A percentile compares a stretch with the other conserved stretches of the same genome.
Evolutionary conservation across 2,113 vertebrate genomes (phyloP).

Genomic region (Mastomys natalensis): DNA sequence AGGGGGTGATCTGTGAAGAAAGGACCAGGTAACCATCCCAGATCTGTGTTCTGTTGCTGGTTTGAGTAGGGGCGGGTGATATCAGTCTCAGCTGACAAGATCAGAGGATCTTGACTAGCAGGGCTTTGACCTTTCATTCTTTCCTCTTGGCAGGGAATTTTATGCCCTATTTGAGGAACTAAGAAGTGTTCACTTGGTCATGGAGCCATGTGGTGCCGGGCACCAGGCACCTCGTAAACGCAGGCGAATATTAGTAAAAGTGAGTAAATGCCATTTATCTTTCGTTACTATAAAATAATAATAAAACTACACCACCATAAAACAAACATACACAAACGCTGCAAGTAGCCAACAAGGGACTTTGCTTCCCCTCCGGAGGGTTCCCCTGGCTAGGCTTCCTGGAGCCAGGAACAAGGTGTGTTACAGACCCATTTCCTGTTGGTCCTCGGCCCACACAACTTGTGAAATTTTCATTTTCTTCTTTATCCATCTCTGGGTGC

Average conservation of each 20-base stretch:
- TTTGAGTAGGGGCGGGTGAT: accelerated
- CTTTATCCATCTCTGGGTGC: not conserved
- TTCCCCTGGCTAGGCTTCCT: not conserved
- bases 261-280: too few species aligned
- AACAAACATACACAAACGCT: not conserved
- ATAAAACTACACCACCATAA: too few species aligned
- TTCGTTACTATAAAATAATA: not conserved
- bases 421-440: not conserved
- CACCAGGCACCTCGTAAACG: not conserved
- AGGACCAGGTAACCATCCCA: not conserved
- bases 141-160: not conserved
- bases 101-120: not conserved
- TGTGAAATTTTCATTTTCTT: not conserved
- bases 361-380: not conserved
- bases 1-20: too few species aligned
- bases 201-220: not conserved
- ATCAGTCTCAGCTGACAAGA: not conserved
- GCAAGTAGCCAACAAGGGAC: not conserved
- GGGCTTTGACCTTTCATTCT: not conserved
- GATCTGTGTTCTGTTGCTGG: too few species aligned
- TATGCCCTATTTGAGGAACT: not conserved
- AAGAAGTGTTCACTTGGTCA: not conserved
- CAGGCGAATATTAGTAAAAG: not conserved
- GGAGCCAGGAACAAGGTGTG: too few species aligned
- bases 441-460: not conserved